These are phyloP conservation scores for Furcula furcula DNA, from an alignment of 2,888 invertebrate genomes.

Conservation along the genomic window DNA sequence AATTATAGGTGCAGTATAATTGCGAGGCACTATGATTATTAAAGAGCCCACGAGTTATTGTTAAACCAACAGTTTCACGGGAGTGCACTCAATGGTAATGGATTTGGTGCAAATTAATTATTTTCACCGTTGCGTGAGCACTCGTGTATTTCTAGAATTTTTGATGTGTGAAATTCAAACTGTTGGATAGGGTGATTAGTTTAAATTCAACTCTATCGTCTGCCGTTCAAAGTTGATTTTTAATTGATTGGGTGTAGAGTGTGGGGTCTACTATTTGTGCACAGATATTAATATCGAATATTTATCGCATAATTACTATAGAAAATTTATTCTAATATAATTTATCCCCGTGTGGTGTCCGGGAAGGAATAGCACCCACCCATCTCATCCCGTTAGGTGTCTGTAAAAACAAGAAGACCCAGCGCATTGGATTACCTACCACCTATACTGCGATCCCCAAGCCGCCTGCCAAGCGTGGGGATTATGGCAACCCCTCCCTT, in stretches of 20 bases:
- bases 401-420: too few relatives aligned
- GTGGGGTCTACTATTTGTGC: conserved; percentile 15
- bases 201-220: conserved; percentile 20
- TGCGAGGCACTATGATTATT: conserved; percentile 3
- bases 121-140: conserved; percentile 47
- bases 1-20: conserved; percentile 6
- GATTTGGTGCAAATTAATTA: conserved; percentile 66
- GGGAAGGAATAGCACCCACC: too few relatives aligned
- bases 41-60: conserved; percentile 1
- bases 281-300: too few relatives aligned
- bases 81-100: conserved; percentile 57
- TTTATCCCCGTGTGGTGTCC: too few relatives aligned
- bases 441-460: too few relatives aligned
- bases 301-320: too few relatives aligned
- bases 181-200: conserved; percentile 3
- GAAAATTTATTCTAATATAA: too few relatives aligned
- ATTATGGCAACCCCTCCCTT: too few relatives aligned
- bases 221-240: conserved; percentile 16
- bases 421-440: too few relatives aligned
- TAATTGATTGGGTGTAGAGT: conserved; percentile 5
- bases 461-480: too few relatives aligned
- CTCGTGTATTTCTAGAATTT: conserved; percentile 49
- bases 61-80: conserved; percentile 43
- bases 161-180: conserved; percentile 55
- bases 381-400: too few relatives aligned